Evolutionary conservation across 2,797 vertebrate genomes (phyloP), one percentile per base, ranked within the genome.

Genomic region (Philypnodon macrostomus): DNA sequence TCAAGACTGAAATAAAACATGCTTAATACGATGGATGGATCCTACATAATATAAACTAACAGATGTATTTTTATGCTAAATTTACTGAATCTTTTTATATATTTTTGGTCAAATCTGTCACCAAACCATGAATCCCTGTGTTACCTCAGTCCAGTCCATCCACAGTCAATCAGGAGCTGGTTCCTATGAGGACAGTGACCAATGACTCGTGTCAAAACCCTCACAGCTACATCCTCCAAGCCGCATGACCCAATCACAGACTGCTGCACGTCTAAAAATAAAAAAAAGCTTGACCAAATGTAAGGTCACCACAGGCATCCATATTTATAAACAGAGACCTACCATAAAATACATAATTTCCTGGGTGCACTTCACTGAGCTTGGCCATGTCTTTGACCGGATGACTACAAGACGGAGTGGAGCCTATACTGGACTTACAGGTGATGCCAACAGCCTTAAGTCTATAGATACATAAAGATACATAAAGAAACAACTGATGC

Each of bases 341-440:
- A 87, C 93, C 92, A 0, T 92, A 94, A 76, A 94, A 92, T 9
- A 86, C 47, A 6, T 90, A 93, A 73, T 93, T 95, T 59, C 92
- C 92, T 4, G 93, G 92, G 67, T 94, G 93, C 47, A 94, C 80
- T 76, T 94, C 92, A 7, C 83, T 90, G 47, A 94, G 89, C 32
- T 73, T 64, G 1, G 67, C 70, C 92, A 94, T 94, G 71, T 92
- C 88, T 7, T 85, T 57, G 30, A 94, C 81, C 0, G 92, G 92
- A 32, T 88, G 90, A 70, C 89, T 94, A 45, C 92, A 93, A 49
- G 93, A 91, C 0, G 93, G 93, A 0, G 93, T 94, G 75, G 93
- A 94, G 50, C 93, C 93, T 3, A 93, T 91, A 83, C 89, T 91
- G 66, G 88, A 92, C 36, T 90, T 89, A 53, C 89, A 88, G 0